Conservation (phyloP, 2,113 vertebrate species). For the Cervus canadensis region DNA sequence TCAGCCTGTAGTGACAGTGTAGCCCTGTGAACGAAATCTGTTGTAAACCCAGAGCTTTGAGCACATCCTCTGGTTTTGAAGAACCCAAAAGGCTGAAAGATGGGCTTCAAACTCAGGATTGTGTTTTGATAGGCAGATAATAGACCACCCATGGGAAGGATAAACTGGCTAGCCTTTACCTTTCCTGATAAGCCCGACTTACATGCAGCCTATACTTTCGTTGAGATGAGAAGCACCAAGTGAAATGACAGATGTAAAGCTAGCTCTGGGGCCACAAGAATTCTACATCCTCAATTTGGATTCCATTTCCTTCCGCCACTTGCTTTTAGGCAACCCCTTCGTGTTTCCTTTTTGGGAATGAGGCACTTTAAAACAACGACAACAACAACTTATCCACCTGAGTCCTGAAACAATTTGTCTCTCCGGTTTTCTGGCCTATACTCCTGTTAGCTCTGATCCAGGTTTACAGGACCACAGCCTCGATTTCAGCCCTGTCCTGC, state of each 20-base stretch:
- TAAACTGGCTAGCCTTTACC: constrained; percentile 73
- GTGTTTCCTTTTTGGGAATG: constrained; percentile 71
- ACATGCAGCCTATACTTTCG: constrained; percentile 51
- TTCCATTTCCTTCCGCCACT: constrained; percentile 62
- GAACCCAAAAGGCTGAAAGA: constrained; percentile 66
- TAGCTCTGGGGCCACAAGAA: constrained; percentile 25
- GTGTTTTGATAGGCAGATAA: constrained; percentile 63
- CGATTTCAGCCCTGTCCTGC: constrained; percentile 58
- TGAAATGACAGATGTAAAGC: neutral
- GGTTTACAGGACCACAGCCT: constrained; percentile 54
- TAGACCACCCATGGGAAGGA: constrained; percentile 64
- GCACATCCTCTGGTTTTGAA: constrained; percentile 31
- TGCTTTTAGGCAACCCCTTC: constrained; percentile 53
- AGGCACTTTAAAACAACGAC: constrained; percentile 9
- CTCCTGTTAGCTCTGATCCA: constrained; percentile 27
- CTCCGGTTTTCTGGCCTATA: constrained; percentile 48
- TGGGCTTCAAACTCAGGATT: constrained; percentile 68
- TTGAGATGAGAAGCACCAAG: neutral
- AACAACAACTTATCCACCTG: constrained; percentile 41
- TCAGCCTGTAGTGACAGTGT: constrained; percentile 48
- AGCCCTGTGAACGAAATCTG: constrained; percentile 30
- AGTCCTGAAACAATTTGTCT: constrained; percentile 51
- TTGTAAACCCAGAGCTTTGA: constrained; percentile 56
- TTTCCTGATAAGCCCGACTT: constrained; percentile 66
- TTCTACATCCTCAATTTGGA: constrained; percentile 25